Evolutionary conservation across 2,113 vertebrate species (phyloP), one percentile per base, ranked within the genome.

Genomic region (Alaudala cheleensis): DNA sequence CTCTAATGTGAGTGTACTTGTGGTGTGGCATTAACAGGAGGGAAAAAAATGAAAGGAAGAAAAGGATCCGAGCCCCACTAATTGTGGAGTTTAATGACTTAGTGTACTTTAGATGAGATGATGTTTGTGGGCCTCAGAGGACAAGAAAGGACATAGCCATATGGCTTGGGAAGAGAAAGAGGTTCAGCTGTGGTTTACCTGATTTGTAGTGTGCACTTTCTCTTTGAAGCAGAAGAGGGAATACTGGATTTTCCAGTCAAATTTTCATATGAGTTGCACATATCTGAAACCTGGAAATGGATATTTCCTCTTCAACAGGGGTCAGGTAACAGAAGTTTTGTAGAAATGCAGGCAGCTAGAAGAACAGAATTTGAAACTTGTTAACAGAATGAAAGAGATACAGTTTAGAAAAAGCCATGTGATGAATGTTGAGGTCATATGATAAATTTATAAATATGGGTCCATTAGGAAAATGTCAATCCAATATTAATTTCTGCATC

Each of bases 41-140:
- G 3, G 34, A 86, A 93, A 92, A 85, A 83, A 66, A 62, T 0
- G 5, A 74, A 88, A 92, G 82, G 90, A 95, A 92, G 85, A 29
- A 90, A 90, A 88, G 67, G 71, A 81, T 86, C 51, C 5, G 1
- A 92, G 47, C 12, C 28, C 11, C 33, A 49, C 82, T 94, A 93
- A 88, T 88, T 95, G 51, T 53, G 77, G 65, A 66, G 26, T 86
- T 88, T 92, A 92, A 93, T 95, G 77, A 69, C 64, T 70, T 88
- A 51, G 88, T 44, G 51, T 25, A 70, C 64, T 83, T 50, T 22
- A 78, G 77, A 81, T 61, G 47, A 90, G 72, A 51, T 57, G 39
- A 44, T 74, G 33, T 56, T 58, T 83, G 62, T 86, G 40, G 10
- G 14, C n/a, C 53, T 95, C 64, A 94, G 57, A 96, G 92, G 72